Evolutionary conservation across 2,888 invertebrate genomes (phyloP).

Genomic region (Alitta virens): DNA sequence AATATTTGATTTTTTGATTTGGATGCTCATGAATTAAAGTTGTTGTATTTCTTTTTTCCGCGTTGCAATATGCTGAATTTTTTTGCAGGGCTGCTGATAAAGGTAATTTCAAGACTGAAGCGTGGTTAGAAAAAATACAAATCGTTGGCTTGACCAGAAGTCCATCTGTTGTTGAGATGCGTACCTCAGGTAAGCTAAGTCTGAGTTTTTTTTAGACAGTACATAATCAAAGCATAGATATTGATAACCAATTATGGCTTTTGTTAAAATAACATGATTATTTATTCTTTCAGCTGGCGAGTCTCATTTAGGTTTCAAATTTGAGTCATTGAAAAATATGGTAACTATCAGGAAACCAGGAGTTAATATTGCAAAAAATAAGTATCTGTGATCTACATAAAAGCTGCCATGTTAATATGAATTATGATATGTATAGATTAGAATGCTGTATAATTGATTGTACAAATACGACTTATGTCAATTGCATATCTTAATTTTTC

Average conservation of each 20-base stretch:
- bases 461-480: too few relatives aligned
- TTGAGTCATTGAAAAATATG: constrained; percentile 62
- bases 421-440: too few relatives aligned
- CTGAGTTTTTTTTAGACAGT: too few relatives aligned
- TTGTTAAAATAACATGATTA: too few relatives aligned
- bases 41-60: neutral
- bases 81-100: constrained; percentile 64
- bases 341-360: constrained; percentile 82
- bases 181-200: constrained; percentile 57
- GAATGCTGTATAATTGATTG: too few relatives aligned
- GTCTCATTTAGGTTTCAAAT: constrained; percentile 33
- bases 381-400: too few relatives aligned
- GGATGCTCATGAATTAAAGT: too few relatives aligned
- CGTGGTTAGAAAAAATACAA: constrained; percentile 87
- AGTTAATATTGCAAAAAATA: constrained; percentile 71
- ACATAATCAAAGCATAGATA: too few relatives aligned
- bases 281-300: too few relatives aligned
- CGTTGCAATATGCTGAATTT: neutral
- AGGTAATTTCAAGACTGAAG: constrained; percentile 71
- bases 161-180: constrained; percentile 66
- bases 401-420: too few relatives aligned
- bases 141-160: constrained; percentile 73
- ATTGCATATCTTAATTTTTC: too few relatives aligned
- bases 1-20: too few relatives aligned
- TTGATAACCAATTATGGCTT: neutral